Conservation (phyloP, 2,888 invertebrate genomes). For the Trissolcus japonicus region DNA sequence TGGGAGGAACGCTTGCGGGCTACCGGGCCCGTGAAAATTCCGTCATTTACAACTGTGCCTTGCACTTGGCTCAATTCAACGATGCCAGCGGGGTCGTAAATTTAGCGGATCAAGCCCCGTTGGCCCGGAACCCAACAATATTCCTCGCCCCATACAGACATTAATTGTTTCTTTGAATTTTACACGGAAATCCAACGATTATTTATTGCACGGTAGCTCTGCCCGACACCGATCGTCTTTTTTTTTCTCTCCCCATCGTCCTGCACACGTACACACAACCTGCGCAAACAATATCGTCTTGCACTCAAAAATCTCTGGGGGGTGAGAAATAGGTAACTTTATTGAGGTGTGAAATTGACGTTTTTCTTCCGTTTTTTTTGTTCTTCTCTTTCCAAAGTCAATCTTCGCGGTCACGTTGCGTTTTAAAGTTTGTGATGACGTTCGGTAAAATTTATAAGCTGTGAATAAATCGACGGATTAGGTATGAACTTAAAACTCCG, state of each 20-base stretch:
- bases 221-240: slow-evolving; percentile 4
- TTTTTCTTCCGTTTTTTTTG: slow-evolving; percentile 12
- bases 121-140: slow-evolving; percentile 1
- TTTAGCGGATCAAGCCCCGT: slow-evolving; percentile 58
- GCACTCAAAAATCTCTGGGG: slow-evolving; percentile 6
- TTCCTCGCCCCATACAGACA: slow-evolving; percentile 11
- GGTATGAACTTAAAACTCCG: too few species aligned
- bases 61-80: slow-evolving; percentile 65
- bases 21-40: slow-evolving; percentile 60
- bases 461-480: slow-evolving; percentile 29
- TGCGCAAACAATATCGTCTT: slow-evolving; percentile 12
- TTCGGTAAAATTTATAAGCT: slow-evolving; percentile 16
- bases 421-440: slow-evolving; percentile 10
- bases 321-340: slow-evolving; percentile 21
- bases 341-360: slow-evolving; percentile 35
- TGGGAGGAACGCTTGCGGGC: slow-evolving; percentile 61
- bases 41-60: slow-evolving; percentile 53
- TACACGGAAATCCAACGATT: slow-evolving; percentile 32
- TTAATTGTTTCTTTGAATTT: slow-evolving; percentile 48
- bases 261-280: not conserved
- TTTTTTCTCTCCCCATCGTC: not conserved
- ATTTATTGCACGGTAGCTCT: slow-evolving; percentile 43
- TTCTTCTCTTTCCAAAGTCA: not conserved
- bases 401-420: slow-evolving; percentile 32
- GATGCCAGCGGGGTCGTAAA: slow-evolving; percentile 58